Percentiles rank a stretch among this genome's conserved stretches.
phyloP scores from a whole-genome alignment of 2,797 vertebrate species.

The Characodon lateralis region DNA sequence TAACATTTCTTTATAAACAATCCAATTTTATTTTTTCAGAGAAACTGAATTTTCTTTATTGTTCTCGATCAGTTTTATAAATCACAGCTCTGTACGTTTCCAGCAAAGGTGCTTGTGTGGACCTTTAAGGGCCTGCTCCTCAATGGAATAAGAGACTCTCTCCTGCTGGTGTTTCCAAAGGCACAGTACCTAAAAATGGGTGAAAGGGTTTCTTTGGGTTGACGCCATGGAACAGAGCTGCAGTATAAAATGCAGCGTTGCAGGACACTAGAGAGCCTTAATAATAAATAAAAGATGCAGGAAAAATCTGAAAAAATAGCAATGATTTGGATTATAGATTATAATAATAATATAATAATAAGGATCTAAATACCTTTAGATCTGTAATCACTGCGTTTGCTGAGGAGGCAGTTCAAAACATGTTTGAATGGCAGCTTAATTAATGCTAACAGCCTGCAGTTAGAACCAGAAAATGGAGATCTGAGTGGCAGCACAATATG shows the following conservation, averaged over 20 bases:
- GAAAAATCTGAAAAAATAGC: neutral
- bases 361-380: conserved; percentile 15
- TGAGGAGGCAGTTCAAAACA: conserved; percentile 14
- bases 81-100: conserved; percentile 8
- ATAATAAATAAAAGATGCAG: neutral
- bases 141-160: conserved; percentile 18
- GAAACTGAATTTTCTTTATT: too few species aligned
- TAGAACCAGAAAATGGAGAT: conserved; percentile 13
- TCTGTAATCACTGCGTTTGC: conserved; percentile 3
- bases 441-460: conserved; percentile 17
- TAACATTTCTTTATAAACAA: neutral
- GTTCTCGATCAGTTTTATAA: neutral
- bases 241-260: conserved; percentile 7
- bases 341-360: neutral
- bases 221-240: conserved; percentile 22
- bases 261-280: neutral
- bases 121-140: conserved; percentile 31
- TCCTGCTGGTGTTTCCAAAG: conserved; percentile 18
- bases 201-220: conserved; percentile 15
- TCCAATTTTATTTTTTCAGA: too few species aligned
- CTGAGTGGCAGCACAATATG: neutral
- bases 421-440: conserved; percentile 28
- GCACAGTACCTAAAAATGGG: conserved; percentile 1
- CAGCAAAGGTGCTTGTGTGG: conserved; percentile 15
- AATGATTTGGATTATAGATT: too few species aligned